Evolutionary conservation across 53 echinoderm and acorn worm genomes (phyloP), one percentile per base, ranked within the genome.

Genomic region (Echinarachnius parma): DNA sequence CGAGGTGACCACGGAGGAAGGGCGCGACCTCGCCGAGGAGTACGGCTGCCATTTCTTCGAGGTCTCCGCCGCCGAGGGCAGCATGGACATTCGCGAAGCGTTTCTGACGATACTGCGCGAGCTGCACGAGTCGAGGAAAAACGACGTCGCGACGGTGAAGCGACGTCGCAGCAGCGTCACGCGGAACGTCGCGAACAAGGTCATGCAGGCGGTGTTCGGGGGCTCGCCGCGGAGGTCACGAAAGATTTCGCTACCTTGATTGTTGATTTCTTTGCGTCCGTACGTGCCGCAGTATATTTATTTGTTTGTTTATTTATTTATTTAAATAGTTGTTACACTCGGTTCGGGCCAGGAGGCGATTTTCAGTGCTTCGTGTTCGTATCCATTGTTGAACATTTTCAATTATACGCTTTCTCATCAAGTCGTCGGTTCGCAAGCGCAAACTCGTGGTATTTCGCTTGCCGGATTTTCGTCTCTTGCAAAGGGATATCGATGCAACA

Each of bases 41-140:
- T 93, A 93, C 66, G 93, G 93, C 3, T 93, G 93, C 64, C 83
- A 89, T 75, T 93, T 93, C 74, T 93, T 86, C 49, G 93, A 93
- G 66, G 93, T 93, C 9, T 89, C 93, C 11, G 93, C 93, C 9
- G 89, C 89, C 21, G 93, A 89, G 16, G 86, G 86, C 28, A 86
- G 83, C 74, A 66, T 80, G 46, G 86, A 86, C 31, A 86, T 93
- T 9, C 85, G 83, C 39, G 82, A 80, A 16, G 86, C 89, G 26
- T 93, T 93, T 66, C 62, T 80, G 47, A 79, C 89, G 1, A 62
- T 93, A 18, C 69, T 93, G 3, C 82, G 86, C 77, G 93, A 93
- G 28, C 65, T 93, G 13, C 83, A 89, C 61, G 85, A 86, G 35
- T 57, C 79, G 16, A 88, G 83, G 34, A 93, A 89, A 59, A 79